Percentiles rank a stretch among this genome's conserved stretches.
Evolutionary conservation across 2,888 invertebrate genomes (phyloP).

Genomic region (Aradus depressus): DNA sequence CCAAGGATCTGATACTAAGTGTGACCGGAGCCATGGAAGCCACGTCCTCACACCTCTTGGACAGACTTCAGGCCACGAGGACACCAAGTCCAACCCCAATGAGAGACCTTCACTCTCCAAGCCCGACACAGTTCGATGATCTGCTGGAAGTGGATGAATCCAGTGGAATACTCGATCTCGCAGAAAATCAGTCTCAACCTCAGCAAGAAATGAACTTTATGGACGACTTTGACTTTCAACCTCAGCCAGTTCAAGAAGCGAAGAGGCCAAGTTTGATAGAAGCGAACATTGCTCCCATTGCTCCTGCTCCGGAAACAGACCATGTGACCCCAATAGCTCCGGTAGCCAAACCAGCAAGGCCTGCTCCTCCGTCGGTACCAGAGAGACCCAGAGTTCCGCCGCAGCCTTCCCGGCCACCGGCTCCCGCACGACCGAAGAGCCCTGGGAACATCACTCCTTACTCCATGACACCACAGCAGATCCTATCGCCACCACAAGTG

Average conservation of each 20-base stretch:
- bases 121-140: conserved; percentile 51
- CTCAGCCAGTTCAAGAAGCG: background rate
- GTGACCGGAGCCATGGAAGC: conserved; percentile 84
- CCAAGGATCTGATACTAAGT: conserved; percentile 71
- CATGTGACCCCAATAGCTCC: background rate
- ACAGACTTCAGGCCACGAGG: conserved; percentile 71
- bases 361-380: conserved; percentile 38
- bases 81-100: conserved; percentile 80
- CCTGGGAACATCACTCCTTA: conserved; percentile 7
- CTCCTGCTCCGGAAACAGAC: conserved; percentile 25
- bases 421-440: conserved; percentile 23
- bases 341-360: conserved; percentile 35
- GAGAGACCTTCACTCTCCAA: conserved; percentile 69
- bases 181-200: conserved; percentile 6
- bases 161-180: conserved; percentile 9
- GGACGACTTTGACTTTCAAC: conserved; percentile 23
- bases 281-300: conserved; percentile 4
- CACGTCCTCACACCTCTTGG: conserved; percentile 69
- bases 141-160: conserved; percentile 26
- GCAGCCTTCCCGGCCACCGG: conserved; percentile 31
- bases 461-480: conserved; percentile 7
- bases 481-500: conserved; percentile 3
- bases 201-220: conserved; percentile 21
- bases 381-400: conserved; percentile 28
- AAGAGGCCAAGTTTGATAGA: background rate